Conservation (phyloP, 2,113 vertebrate species). For the Ploceus nigricollis region DNA sequence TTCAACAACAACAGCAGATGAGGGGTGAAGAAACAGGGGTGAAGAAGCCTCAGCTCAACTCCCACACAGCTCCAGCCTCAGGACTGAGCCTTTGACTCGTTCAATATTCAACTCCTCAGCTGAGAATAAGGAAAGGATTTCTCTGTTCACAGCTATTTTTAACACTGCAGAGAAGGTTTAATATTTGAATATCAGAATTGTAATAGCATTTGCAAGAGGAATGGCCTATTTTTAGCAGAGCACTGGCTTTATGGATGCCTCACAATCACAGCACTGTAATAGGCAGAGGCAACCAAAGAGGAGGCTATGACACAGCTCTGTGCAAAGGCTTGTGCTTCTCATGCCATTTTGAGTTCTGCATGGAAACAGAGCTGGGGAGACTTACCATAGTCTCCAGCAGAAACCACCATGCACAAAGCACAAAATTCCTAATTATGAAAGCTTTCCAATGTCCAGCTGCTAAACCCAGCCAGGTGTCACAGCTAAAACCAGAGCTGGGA, state of each 20-base stretch:
- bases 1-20: not conserved
- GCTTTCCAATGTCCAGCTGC: not conserved
- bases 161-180: not conserved
- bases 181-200: not conserved
- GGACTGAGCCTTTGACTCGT: fast-evolving
- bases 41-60: not conserved
- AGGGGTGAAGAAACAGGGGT: not conserved
- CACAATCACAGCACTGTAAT: not conserved
- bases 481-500: not conserved
- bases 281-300: not conserved
- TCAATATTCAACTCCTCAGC: not conserved
- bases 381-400: not conserved
- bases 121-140: not conserved
- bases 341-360: not conserved
- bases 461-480: not conserved
- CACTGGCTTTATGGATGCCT: not conserved
- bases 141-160: not conserved
- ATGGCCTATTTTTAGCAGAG: not conserved
- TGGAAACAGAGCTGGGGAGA: not conserved
- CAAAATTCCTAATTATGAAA: not conserved
- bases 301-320: not conserved
- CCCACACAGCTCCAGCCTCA: not conserved
- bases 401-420: not conserved
- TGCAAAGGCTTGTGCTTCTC: not conserved
- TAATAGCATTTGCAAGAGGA: not conserved